Evolutionary conservation across 2,797 vertebrate genomes (phyloP), one percentile per base, ranked within the genome.

Genomic region (Ambastaia sidthimunki): DNA sequence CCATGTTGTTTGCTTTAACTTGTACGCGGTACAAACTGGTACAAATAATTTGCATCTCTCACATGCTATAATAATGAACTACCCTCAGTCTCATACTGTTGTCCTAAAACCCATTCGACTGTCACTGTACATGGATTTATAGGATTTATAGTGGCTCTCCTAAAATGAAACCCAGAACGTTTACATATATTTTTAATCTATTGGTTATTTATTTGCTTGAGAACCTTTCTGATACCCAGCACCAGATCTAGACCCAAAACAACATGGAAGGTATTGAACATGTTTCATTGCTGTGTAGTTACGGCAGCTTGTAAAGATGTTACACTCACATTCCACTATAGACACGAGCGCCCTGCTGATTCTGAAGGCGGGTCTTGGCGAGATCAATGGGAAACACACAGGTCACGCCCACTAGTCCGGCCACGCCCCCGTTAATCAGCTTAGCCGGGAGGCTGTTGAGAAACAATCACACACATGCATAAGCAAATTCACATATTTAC

Each of bases 381-480:
- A 97, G 91, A 90, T 97, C 96, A 76, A 97, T 95, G 78, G 96
- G 96, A 90, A 97, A 97, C 74, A 97, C 96, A 67, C 96, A 97
- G 87, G 96, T 96, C 83, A 97, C 95, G 69, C 96, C 96, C 80
- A 96, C 94, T 65, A 97, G 92, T 82, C 96, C 96, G 2, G 96
- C 95, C 83, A 97, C 91, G 10, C 96, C 96, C 83, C 96, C 96
- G 72, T 95, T 96, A 92, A 97, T 96, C 92, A 97, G 94, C 89
- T 96, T 97, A 87, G 95, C 95, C 1, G 93, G 90, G 84, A 97
- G 91, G 86, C 96, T 96, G 91, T 62, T 18, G 90, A 85, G 87
- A 90, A 89, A 85, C 41, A 87, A 71, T 41, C 37, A 89, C 83
- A 89, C 69, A 80, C 85, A 87, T 28, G 31, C 85, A 86, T 80